Evolutionary conservation across 2,797 vertebrate genomes (phyloP).

Genomic region (Hippoglossus hippoglossus): DNA sequence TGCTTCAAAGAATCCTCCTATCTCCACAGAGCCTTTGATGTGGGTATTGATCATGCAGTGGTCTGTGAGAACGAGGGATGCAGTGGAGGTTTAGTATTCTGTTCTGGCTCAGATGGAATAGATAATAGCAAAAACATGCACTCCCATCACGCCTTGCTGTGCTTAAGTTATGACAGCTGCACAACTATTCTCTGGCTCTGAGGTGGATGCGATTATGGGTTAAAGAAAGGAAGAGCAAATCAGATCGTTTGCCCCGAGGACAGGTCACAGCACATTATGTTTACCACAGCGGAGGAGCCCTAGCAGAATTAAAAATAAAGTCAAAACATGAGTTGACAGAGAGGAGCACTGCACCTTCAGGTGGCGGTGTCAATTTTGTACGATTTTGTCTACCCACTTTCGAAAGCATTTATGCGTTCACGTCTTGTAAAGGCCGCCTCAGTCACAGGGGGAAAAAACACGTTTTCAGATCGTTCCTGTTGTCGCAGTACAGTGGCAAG

Average conservation of each 20-base stretch:
- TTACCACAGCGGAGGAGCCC: slow-evolving; percentile 25
- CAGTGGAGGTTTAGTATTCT: slow-evolving; percentile 73
- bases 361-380: slow-evolving; percentile 24
- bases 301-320: slow-evolving; percentile 39
- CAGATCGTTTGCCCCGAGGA: slow-evolving; percentile 59
- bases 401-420: slow-evolving; percentile 22
- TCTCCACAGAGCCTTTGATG: slow-evolving; percentile 90
- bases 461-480: slow-evolving; percentile 29
- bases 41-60: slow-evolving; percentile 87
- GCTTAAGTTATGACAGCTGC: slow-evolving; percentile 74
- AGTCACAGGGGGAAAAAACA: slow-evolving; percentile 39
- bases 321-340: slow-evolving; percentile 53
- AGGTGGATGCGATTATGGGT: slow-evolving; percentile 61
- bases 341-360: slow-evolving; percentile 18
- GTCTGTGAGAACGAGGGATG: slow-evolving; percentile 73
- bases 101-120: slow-evolving; percentile 67
- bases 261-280: slow-evolving; percentile 61
- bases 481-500: slow-evolving; percentile 53
- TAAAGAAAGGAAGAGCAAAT: slow-evolving; percentile 67
- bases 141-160: slow-evolving; percentile 60
- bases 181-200: slow-evolving; percentile 54
- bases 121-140: slow-evolving; percentile 77
- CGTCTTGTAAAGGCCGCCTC: slow-evolving; percentile 33
- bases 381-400: slow-evolving; percentile 12
- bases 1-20: slow-evolving; percentile 90